phyloP scores from a whole-genome alignment of 2,113 vertebrate species.

The Dicerorhinus sumatrensis region DNA sequence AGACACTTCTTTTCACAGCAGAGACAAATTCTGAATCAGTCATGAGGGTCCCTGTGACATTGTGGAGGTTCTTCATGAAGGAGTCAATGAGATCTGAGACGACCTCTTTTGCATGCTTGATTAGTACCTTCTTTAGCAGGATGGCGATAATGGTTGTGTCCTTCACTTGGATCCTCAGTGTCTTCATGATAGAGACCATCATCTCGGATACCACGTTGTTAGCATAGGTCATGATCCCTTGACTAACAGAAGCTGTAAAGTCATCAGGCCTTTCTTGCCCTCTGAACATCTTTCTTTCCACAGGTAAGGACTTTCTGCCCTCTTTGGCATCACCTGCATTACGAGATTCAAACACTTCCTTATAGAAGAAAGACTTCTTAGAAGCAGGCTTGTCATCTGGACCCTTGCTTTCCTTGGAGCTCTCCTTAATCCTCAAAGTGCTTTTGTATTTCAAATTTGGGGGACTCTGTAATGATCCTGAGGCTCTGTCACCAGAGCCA shows the following conservation, averaged over 20 bases:
- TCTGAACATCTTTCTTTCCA: constrained; percentile 59
- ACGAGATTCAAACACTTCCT: constrained; percentile 79
- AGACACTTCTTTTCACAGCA: constrained; percentile 73
- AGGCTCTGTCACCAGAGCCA: constrained; percentile 46
- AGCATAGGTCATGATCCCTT: constrained; percentile 81
- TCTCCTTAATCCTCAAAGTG: constrained; percentile 64
- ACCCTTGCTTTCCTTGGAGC: constrained; percentile 47
- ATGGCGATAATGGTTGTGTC: constrained; percentile 72
- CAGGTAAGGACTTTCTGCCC: background rate
- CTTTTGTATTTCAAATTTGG: constrained; percentile 66
- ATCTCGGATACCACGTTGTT: constrained; percentile 80
- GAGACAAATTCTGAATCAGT: constrained; percentile 82
- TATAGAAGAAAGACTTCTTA: constrained; percentile 77
- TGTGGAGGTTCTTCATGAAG: constrained; percentile 72
- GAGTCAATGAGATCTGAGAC: constrained; percentile 80
- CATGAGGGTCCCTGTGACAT: constrained; percentile 74
- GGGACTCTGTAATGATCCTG: background rate
- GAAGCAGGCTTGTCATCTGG: constrained; percentile 62
- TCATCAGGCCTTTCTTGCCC: constrained; percentile 50
- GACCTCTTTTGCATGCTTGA: constrained; percentile 74
- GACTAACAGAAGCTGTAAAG: constrained; percentile 73
- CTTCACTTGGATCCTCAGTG: constrained; percentile 69
- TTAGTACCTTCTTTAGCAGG: constrained; percentile 75
- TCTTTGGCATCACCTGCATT: constrained; percentile 63
- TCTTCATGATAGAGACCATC: constrained; percentile 83